Base-by-base conservation (phyloP, 2,797 vertebrate species). In the Darevskia nairensis region DNA sequence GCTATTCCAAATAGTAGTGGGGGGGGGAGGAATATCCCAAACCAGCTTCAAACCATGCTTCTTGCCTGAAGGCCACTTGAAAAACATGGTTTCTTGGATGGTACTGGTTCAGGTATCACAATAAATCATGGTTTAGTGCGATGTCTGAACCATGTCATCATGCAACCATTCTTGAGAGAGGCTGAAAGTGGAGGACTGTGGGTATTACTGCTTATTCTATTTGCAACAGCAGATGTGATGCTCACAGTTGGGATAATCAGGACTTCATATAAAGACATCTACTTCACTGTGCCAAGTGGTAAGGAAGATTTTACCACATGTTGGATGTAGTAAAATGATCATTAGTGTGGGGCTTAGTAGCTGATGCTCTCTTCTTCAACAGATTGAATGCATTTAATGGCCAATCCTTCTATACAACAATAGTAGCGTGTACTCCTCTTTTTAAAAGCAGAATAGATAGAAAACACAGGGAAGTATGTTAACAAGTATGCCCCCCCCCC, bases 351-450 rank as follows among this genome's bases (percentile, higher is more conserved):
- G 11, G 4, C 35, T 64, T 15, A n/a, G 17, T 76, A 29, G 87
- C 61, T 50, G 76, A 71, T 1, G 35, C 6, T 1, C 81, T 13
- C 0, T 3, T 11, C 0, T 3, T n/a, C 68, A 44, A 3, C 46
- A 88, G 1, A 1, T 1, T 44, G 55, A 89, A 92, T 89, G 93
- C 0, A 80, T 90, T 89, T 68, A 72, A 94, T 92, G 86, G 80
- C 66, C 6, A 90, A 50, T 86, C 86, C 35, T 85, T 89, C 8
- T 27, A 80, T 71, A 41, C 44, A 59, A 72, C 2, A 8, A 29
- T n/a, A 50, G 81, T 46, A 39, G 88, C 23, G 77, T 32, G 55
- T 87, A 81, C 89, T 77, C 32, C n/a, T 29, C 8, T 59, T 82
- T 55, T 27, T 85, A 83, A 87, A 84, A 90, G 13, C 23, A 61